Conservation (phyloP, 2,113 vertebrate species). For the Barnardius zonarius region DNA sequence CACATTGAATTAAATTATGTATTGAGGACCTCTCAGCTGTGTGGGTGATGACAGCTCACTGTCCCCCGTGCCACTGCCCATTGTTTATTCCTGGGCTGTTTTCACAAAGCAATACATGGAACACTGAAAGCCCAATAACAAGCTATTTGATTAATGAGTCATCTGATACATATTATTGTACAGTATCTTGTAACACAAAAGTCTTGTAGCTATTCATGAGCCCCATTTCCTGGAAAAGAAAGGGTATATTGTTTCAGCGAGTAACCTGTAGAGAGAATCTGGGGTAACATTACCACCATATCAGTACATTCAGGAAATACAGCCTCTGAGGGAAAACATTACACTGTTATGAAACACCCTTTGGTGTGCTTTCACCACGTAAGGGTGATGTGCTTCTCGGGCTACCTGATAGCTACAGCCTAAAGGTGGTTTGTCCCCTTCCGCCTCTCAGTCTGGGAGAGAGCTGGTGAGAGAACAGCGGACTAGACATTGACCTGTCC, state of each 20-base stretch:
- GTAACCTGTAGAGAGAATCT: conserved; percentile 47
- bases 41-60: not conserved
- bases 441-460: not conserved
- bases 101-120: not conserved
- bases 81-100: not conserved
- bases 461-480: not conserved
- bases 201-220: conserved; percentile 46
- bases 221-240: conserved; percentile 60
- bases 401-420: not conserved
- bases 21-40: not conserved
- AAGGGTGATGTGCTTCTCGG: not conserved
- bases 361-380: not conserved
- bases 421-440: not conserved
- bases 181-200: conserved; percentile 71
- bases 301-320: conserved; percentile 23
- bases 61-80: not conserved
- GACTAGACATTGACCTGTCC: not conserved
- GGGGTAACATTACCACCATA: conserved; percentile 60
- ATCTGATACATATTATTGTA: conserved; percentile 48
- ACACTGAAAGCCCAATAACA: not conserved
- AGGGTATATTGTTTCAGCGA: conserved; percentile 65
- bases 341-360: conserved; percentile 17
- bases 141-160: conserved; percentile 52
- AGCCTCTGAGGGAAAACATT: conserved; percentile 10
- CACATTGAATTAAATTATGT: conserved; percentile 32